Evolutionary conservation across 2,888 invertebrate species (phyloP).

Genomic region (Tuberolachnus salignus): DNA sequence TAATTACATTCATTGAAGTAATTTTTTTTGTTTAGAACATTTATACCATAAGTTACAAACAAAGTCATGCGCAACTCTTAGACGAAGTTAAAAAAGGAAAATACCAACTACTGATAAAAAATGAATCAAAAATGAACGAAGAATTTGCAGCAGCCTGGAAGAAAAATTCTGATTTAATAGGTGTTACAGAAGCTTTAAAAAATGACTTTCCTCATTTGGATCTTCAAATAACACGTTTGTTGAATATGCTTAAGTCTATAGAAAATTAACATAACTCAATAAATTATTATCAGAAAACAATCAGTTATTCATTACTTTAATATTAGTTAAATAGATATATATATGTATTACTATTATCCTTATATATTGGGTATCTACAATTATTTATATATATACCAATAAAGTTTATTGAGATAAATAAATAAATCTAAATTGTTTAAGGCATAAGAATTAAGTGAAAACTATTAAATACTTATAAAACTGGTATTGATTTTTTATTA

Average conservation of each 20-base stretch:
- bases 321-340: too few species aligned
- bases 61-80: slow-evolving; percentile 72
- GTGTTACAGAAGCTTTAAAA: slow-evolving; percentile 67
- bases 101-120: slow-evolving; percentile 63
- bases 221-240: slow-evolving; percentile 59
- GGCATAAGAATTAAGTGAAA: too few species aligned
- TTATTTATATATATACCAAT: too few species aligned
- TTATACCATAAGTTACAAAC: slow-evolving; percentile 71
- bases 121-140: slow-evolving; percentile 65
- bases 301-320: too few species aligned
- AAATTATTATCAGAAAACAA: too few species aligned
- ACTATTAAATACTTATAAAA: too few species aligned
- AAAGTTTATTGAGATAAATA: too few species aligned
- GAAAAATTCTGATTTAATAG: slow-evolving; percentile 68
- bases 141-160: slow-evolving; percentile 69
- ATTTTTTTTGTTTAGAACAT: slow-evolving; percentile 64
- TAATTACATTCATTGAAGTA: background rate
- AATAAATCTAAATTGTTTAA: too few species aligned
- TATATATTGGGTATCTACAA: too few species aligned
- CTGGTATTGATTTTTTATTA: too few species aligned
- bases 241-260: slow-evolving; percentile 59
- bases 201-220: slow-evolving; percentile 69
- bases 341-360: too few species aligned
- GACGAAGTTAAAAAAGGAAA: slow-evolving; percentile 63
- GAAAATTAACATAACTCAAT: background rate